phyloP scores from a whole-genome alignment of 2,888 invertebrate species.

The Drepana falcataria region DNA sequence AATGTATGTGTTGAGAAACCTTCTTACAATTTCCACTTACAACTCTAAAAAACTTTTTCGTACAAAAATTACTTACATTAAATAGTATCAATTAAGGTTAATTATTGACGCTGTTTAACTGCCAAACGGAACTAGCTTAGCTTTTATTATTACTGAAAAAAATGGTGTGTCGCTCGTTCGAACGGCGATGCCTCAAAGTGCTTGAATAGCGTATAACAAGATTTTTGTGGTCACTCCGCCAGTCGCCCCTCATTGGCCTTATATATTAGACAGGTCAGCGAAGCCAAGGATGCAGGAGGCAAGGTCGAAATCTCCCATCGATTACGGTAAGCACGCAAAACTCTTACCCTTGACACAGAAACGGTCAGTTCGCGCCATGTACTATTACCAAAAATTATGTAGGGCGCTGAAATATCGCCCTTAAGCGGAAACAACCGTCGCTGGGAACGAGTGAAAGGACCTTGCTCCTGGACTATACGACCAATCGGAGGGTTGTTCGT shows the following conservation, averaged over 20 bases:
- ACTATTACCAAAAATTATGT: constrained; percentile 59
- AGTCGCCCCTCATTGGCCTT: constrained; percentile 29
- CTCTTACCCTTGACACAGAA: constrained; percentile 73
- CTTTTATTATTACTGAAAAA: too few relatives aligned
- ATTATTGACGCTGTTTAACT: too few relatives aligned
- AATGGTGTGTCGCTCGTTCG: too few relatives aligned
- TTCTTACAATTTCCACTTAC: too few relatives aligned
- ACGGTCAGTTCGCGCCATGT: constrained; percentile 45
- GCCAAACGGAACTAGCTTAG: too few relatives aligned
- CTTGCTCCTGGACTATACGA: constrained; percentile 5
- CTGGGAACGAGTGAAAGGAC: constrained; percentile 22
- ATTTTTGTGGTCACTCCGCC: constrained; percentile 11
- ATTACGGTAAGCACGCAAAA: constrained; percentile 70
- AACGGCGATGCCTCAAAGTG: too few relatives aligned
- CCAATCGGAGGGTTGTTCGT: background rate
- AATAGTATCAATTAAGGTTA: too few relatives aligned
- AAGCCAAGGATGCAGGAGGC: constrained; percentile 61
- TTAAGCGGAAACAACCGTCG: constrained; percentile 42
- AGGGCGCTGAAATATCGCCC: constrained; percentile 44
- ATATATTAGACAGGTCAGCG: constrained; percentile 55
- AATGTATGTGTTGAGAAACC: too few relatives aligned
- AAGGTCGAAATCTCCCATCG: constrained; percentile 76
- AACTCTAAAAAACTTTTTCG: too few relatives aligned
- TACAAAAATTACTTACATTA: too few relatives aligned
- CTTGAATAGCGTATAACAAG: constrained; percentile 12